Conservation (phyloP, 2,888 invertebrate species). For the Nomada goodeniana region DNA sequence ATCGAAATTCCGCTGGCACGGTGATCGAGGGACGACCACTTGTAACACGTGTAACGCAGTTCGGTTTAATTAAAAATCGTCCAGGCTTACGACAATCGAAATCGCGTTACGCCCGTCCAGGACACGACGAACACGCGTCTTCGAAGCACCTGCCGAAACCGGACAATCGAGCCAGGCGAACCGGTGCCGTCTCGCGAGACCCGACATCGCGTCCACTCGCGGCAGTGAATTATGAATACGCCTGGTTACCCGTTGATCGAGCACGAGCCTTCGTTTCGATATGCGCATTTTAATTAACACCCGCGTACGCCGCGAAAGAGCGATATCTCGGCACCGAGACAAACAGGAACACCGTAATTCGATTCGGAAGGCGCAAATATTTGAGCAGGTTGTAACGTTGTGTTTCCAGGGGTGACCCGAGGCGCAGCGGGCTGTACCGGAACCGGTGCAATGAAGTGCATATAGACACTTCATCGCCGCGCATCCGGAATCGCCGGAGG, state of each 20-base stretch:
- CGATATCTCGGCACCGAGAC: constrained; percentile 45
- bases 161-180: neutral
- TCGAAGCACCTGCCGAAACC: neutral
- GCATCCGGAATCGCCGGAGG: constrained; percentile 68
- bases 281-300: constrained; percentile 65
- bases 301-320: constrained; percentile 28
- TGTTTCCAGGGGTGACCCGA: constrained; percentile 56
- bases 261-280: constrained; percentile 38
- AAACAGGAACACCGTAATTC: constrained; percentile 69
- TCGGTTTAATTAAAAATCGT: constrained; percentile 61
- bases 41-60: constrained; percentile 52
- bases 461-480: constrained; percentile 55
- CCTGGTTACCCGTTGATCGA: constrained; percentile 6
- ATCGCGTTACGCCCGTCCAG: constrained; percentile 13
- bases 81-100: constrained; percentile 6
- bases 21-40: constrained; percentile 31
- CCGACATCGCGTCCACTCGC: constrained; percentile 33
- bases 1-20: constrained; percentile 37
- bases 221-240: constrained; percentile 54
- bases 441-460: constrained; percentile 58
- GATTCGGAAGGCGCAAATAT: constrained; percentile 70
- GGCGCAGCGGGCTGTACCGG: constrained; percentile 51
- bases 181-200: constrained; percentile 1
- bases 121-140: neutral
- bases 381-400: constrained; percentile 67